These are phyloP conservation scores for Notolabrus celidotus DNA, from an alignment of 2,797 vertebrate genomes.

Conservation along the genomic window DNA sequence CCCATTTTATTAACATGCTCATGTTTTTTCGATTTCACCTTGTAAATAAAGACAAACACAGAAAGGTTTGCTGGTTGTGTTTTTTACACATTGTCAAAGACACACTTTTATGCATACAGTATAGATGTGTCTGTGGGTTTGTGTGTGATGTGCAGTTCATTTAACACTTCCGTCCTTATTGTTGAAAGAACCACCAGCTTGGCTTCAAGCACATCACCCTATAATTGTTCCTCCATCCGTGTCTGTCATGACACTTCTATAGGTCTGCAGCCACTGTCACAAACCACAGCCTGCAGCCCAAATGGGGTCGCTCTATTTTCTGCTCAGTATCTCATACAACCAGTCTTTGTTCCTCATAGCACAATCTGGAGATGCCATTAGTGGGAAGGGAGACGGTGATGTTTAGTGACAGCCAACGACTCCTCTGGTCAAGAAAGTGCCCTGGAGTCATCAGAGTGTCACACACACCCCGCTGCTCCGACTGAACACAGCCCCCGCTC, in stretches of 20 bases:
- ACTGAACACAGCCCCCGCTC: conserved; percentile 58
- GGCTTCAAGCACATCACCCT: conserved; percentile 67
- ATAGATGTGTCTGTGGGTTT: neutral
- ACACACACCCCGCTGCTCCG: conserved; percentile 70
- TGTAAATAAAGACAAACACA: conserved; percentile 38
- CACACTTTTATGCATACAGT: neutral
- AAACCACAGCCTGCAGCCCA: conserved; percentile 68
- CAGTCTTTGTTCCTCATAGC: conserved; percentile 82
- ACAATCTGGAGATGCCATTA: conserved; percentile 87
- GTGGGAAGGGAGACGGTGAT: conserved; percentile 82
- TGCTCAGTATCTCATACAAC: conserved; percentile 65
- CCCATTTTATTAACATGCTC: conserved; percentile 45
- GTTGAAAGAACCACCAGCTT: conserved; percentile 52
- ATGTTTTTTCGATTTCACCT: conserved; percentile 54
- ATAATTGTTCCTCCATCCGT: conserved; percentile 77
- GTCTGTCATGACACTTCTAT: conserved; percentile 77
- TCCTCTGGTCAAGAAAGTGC: conserved; percentile 80
- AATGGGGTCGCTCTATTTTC: conserved; percentile 74
- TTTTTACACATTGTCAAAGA: conserved; percentile 15
- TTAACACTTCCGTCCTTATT: conserved; percentile 18
- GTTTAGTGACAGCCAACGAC: conserved; percentile 85
- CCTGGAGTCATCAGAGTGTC: conserved; percentile 80
- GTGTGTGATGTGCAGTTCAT: conserved; percentile 37
- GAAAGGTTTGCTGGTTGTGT: too few species aligned
- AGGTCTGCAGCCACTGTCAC: conserved; percentile 71